Base-by-base conservation (phyloP, 92 coral and sea anemone genomes). In the Heliopora coerulea region DNA sequence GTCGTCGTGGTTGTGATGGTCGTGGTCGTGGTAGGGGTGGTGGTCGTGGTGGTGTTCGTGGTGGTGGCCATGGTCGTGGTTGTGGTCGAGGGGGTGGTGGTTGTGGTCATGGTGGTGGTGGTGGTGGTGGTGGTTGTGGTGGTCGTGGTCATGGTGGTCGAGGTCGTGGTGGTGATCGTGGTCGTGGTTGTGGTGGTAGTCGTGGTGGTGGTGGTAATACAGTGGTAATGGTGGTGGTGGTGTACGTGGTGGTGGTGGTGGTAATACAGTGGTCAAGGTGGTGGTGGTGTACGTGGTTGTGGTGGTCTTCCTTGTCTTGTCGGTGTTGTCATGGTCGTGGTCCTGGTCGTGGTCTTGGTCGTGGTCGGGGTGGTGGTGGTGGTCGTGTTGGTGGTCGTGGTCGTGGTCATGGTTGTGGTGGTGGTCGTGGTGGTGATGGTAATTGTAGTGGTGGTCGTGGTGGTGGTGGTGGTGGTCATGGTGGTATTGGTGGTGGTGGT, bases 231-330 rank as follows among this genome's bases (percentile, higher is more conserved):
- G 58, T 52, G 7, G 58, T 52, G 23, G 58, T 52, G 18, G 58
- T 52, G 58, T 5, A 4, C 58, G 58, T 52, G 58, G 58, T 52
- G 58, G 58, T 52, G 8, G 58, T 52, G 17, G 58, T 52, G 58
- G 58, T 52, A 24, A 18, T 52, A 18, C 17, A 5, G 58, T 52
- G 18, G 58, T 52, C 8, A 18, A 4, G 7, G 58, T 52, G 58
- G 58, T 52, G 8, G 58, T 52, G 18, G 58, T 52, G 58, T 5
- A 4, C 5, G 58, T 52, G 18, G 58, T 52, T 3, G 58, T 52
- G 8, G 58, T 52, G n/a, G n/a, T n/a, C n/a, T n/a, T n/a, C n/a
- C n/a, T n/a, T n/a, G n/a, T n/a, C n/a, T n/a, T 3, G 58, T 52
- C 8, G 18, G 5, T 6, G 58, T 52, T 4, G 58, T 52, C 4